phyloP scores from a whole-genome alignment of 2,797 vertebrate species.

The Momotus momota region DNA sequence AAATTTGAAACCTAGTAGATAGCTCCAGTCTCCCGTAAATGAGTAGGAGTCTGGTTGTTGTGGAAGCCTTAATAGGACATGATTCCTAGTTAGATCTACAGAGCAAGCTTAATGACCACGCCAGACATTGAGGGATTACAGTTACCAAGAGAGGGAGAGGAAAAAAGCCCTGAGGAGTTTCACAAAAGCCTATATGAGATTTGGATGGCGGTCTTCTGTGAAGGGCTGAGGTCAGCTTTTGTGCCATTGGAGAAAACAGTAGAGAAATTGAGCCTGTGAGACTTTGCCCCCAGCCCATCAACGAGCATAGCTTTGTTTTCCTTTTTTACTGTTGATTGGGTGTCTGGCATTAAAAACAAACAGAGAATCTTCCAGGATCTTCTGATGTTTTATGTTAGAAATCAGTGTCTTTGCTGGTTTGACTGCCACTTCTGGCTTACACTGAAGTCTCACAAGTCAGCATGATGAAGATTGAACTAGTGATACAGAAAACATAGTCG shows the following conservation, averaged over 20 bases:
- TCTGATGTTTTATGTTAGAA: not conserved
- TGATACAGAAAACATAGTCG: not conserved
- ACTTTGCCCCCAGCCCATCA: not conserved
- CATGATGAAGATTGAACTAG: not conserved
- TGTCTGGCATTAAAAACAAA: not conserved
- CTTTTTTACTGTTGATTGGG: not conserved
- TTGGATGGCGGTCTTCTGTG: not conserved
- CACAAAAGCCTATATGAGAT: not conserved
- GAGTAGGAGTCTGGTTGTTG: not conserved
- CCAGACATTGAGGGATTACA: not conserved
- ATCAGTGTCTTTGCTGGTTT: not conserved
- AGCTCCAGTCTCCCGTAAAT: not conserved
- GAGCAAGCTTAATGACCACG: rapidly evolving
- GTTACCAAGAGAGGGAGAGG: not conserved
- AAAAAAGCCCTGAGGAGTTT: not conserved
- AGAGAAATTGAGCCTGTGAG: not conserved
- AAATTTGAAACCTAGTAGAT: not conserved
- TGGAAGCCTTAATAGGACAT: not conserved
- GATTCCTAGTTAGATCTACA: not conserved
- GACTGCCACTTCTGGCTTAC: not conserved
- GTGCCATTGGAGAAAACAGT: not conserved
- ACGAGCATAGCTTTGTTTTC: not conserved
- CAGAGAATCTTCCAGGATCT: not conserved
- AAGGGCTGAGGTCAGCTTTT: not conserved
- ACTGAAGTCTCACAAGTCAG: not conserved